Evolutionary conservation across 2,888 invertebrate species (phyloP), one percentile per base, ranked within the genome.

Genomic region (Hydriomena furcata): DNA sequence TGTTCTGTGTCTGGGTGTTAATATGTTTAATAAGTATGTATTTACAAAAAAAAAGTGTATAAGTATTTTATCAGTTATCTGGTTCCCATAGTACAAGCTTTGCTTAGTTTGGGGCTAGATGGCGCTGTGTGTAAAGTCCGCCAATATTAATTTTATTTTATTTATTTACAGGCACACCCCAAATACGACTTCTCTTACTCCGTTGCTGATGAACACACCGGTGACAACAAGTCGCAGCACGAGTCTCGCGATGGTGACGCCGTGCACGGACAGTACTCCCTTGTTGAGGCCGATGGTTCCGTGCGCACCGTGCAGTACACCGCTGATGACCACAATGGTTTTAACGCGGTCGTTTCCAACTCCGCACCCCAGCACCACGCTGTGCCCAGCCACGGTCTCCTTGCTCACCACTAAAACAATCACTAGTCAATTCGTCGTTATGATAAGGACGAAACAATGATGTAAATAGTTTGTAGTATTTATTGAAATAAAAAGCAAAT

Each of bases 261-360:
- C 1, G 92, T 92, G 58, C 89, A 88, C 71, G 92, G 92, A 61
- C 82, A 85, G 11, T 91, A 92, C 84, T 89, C 91, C 8, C 77
- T 92, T 63, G 83, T 86, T 55, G 91, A 92, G 67, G 89, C 92
- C 37, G 91, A 92, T 66, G 91, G 92, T 68, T 91, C 91, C 73
- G 68, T 89, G 71, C 82, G 91, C 59, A 91, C 89, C 55, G 92
- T 92, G 55, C 83, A 91, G 71, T 91, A 92, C 82, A 74, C 90
- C 65, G 90, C 91, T 50, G 91, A 91, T 55, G 88, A 87, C 66
- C 89, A 91, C 79, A 12, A 68, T 61, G 84, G 85, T 36, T 85
- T 85, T 76, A 84, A 84, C 76, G 84, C 84, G 20, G 74, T 84
- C 1, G 84, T 84, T 49, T 71, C 68, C 72, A 71, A 82, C 76